A percentile compares a stretch with the other conserved stretches of the same genome.
Conservation (phyloP, 1,140 invertebrate genomes). For the Notospermus geniculatus region DNA sequence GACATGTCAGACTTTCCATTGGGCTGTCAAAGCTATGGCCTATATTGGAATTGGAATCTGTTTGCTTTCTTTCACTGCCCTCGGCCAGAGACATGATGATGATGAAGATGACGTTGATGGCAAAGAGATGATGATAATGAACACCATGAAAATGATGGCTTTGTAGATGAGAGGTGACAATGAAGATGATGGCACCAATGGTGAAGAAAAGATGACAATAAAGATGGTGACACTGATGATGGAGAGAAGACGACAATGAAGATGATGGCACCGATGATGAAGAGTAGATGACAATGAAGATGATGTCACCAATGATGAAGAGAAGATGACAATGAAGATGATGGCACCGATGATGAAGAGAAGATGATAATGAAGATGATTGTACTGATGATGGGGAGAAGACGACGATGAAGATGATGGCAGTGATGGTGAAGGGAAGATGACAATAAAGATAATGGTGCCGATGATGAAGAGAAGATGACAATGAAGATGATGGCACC, state of each 20-base stretch:
- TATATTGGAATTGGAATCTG: too few species aligned
- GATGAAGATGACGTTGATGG: slow-evolving; percentile 13
- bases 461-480: too few species aligned
- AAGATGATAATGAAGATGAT: too few species aligned
- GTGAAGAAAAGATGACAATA: slow-evolving; percentile 7
- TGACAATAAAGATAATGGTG: too few species aligned
- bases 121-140: slow-evolving; percentile 17
- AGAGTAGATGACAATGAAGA: too few species aligned
- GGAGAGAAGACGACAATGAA: slow-evolving; percentile 3
- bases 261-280: slow-evolving; percentile 10
- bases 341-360: slow-evolving; percentile 5
- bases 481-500: too few species aligned
- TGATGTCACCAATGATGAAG: not conserved
- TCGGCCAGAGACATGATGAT: too few species aligned
- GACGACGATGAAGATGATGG: slow-evolving; percentile 16
- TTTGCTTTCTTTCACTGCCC: too few species aligned
- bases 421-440: slow-evolving; percentile 17
- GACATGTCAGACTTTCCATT: too few species aligned
- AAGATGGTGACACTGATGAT: too few species aligned
- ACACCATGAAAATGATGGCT: slow-evolving; percentile 18
- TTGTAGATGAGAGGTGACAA: slow-evolving; percentile 15
- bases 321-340: not conserved
- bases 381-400: too few species aligned
- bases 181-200: slow-evolving; percentile 9
- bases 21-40: too few species aligned